Conservation (phyloP, 2,797 vertebrate genomes). For the Toxotes lorentzi region DNA sequence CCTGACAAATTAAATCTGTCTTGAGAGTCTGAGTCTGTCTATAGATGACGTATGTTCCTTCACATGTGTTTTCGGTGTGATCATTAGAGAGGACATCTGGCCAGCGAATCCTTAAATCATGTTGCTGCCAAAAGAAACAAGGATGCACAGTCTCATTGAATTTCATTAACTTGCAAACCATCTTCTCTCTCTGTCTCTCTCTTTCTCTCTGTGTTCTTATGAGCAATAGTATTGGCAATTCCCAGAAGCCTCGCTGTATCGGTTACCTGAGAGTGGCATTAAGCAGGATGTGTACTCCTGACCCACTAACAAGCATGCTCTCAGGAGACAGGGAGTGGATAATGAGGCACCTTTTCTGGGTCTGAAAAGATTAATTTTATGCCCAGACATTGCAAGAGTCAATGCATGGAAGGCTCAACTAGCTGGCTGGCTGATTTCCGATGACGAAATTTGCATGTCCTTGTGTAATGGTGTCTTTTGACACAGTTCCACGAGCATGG, state of each 20-base stretch:
- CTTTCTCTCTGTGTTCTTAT: constrained; percentile 12
- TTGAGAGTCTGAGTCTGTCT: constrained; percentile 4
- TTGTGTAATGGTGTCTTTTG: constrained; percentile 62
- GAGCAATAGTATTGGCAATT: constrained; percentile 33
- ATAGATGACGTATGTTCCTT: constrained; percentile 47
- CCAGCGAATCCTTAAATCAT: constrained; percentile 61
- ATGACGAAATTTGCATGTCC: constrained; percentile 50
- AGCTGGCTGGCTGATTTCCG: constrained; percentile 22
- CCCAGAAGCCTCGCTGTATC: constrained; percentile 33
- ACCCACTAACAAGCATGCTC: constrained; percentile 57
- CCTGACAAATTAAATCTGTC: constrained; percentile 21
- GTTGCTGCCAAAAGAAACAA: constrained; percentile 60
- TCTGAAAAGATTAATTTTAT: constrained; percentile 45
- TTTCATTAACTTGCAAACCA: constrained; percentile 69
- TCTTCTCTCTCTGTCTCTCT: constrained; percentile 11
- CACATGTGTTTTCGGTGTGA: constrained; percentile 41
- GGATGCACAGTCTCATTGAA: constrained; percentile 55
- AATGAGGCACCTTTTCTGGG: constrained; percentile 53
- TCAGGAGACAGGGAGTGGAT: constrained; percentile 48
- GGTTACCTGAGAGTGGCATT: constrained; percentile 53
- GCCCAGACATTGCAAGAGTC: constrained; percentile 39
- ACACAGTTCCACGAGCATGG: constrained; percentile 46
- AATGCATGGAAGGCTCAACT: constrained; percentile 11
- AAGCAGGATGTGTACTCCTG: constrained; percentile 43
- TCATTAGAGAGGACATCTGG: constrained; percentile 70